These are phyloP conservation scores for Metallyticus violacea DNA, from an alignment of 2,888 invertebrate species.

Conservation along the genomic window DNA sequence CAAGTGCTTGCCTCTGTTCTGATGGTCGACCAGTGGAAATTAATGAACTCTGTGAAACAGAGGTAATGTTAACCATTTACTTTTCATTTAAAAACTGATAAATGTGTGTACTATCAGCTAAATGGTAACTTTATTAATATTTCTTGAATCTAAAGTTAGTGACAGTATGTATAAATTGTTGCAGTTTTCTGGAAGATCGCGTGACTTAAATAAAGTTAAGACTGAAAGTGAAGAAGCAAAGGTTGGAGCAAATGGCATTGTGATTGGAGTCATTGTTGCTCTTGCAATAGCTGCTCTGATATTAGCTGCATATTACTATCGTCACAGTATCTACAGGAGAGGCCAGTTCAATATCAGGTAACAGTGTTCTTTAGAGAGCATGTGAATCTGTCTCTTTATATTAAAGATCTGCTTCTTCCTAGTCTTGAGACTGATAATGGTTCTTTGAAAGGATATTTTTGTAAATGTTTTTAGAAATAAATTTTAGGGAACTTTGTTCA, in stretches of 20 bases:
- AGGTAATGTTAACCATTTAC: background rate
- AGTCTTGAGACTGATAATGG: too few species aligned
- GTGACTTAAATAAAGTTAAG: too few species aligned
- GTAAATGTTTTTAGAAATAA: too few species aligned
- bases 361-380: background rate
- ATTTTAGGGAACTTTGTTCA: too few species aligned
- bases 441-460: too few species aligned
- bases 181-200: too few species aligned
- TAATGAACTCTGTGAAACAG: slow-evolving; percentile 41
- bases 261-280: background rate
- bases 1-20: slow-evolving; percentile 56
- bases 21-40: slow-evolving; percentile 49
- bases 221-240: background rate
- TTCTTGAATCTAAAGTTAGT: too few species aligned
- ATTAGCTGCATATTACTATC: background rate
- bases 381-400: too few species aligned
- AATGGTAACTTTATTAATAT: too few species aligned
- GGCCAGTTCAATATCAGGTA: background rate
- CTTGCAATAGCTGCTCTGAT: background rate
- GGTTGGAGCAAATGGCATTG: background rate
- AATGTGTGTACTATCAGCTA: too few species aligned
- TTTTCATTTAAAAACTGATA: too few species aligned
- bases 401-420: too few species aligned
- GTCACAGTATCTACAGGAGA: background rate
- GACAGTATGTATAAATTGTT: background rate